Evolutionary conservation across 2,888 invertebrate genomes (phyloP).

Genomic region (Pseudococcus viburni): DNA sequence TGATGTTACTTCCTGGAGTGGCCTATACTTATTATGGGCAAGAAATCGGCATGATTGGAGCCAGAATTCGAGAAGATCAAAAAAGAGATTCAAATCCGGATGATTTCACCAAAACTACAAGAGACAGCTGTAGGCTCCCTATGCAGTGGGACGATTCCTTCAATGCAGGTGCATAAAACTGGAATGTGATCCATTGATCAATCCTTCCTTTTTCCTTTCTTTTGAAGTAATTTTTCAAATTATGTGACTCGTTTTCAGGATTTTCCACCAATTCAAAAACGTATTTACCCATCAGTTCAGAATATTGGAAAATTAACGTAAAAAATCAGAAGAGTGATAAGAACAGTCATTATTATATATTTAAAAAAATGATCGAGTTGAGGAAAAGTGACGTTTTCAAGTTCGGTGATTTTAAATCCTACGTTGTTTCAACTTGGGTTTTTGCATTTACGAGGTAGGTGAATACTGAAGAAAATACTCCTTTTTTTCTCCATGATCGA

Average conservation of each 20-base stretch:
- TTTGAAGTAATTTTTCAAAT: neutral
- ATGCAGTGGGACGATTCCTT: constrained; percentile 66
- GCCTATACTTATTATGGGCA: too few relatives aligned
- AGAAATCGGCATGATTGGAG: too few relatives aligned
- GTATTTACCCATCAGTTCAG: constrained; percentile 63
- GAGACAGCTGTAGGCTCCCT: constrained; percentile 57
- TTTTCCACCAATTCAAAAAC: constrained; percentile 45
- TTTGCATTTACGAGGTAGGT: constrained; percentile 32
- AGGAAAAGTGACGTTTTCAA: constrained; percentile 12
- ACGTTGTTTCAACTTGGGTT: too few relatives aligned
- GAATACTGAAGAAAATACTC: neutral
- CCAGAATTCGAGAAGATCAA: too few relatives aligned
- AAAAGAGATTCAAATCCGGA: constrained; percentile 31
- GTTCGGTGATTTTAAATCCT: too few relatives aligned
- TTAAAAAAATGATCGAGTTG: constrained; percentile 62
- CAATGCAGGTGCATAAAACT: constrained; percentile 43
- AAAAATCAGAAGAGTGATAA: constrained; percentile 50
- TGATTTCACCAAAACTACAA: constrained; percentile 75
- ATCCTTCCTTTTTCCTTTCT: neutral
- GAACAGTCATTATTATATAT: constrained; percentile 62
- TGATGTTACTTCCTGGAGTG: constrained; percentile 74
- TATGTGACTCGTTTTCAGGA: constrained; percentile 22
- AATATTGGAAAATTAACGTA: too few relatives aligned
- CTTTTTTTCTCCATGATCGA: neutral
- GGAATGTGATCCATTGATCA: too few relatives aligned